Conservation (phyloP, 1,140 invertebrate genomes). For the Magallana angulata region DNA sequence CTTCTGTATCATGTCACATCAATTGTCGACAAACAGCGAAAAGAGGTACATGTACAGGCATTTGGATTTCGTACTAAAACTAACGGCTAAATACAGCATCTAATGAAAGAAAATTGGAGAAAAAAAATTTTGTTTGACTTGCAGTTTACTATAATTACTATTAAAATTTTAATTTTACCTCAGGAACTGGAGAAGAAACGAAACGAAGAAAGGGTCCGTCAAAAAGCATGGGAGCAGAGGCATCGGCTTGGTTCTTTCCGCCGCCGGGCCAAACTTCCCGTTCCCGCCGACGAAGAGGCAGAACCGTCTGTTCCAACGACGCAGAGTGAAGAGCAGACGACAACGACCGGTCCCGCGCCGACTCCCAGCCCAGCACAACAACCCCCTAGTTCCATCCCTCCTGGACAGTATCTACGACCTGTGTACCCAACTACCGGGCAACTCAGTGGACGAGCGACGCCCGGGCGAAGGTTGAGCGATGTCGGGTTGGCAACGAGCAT, state of each 20-base stretch:
- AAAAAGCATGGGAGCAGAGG: slow-evolving; percentile 77
- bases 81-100: no score
- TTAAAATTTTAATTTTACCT: not conserved
- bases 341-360: slow-evolving; percentile 6
- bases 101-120: no score
- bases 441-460: slow-evolving; percentile 48
- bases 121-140: no score
- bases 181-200: slow-evolving; percentile 76
- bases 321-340: slow-evolving; percentile 52
- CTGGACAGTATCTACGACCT: slow-evolving; percentile 60
- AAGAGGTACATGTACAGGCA: slow-evolving; percentile 67
- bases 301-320: slow-evolving; percentile 43
- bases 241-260: slow-evolving; percentile 74
- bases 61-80: not conserved
- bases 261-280: slow-evolving; percentile 67
- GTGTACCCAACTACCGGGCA: slow-evolving; percentile 36
- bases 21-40: slow-evolving; percentile 76
- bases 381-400: slow-evolving; percentile 39
- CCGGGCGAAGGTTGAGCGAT: slow-evolving; percentile 59
- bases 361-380: not conserved
- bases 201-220: slow-evolving; percentile 72
- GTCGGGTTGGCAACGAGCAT: slow-evolving; percentile 57
- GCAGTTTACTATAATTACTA: no score
- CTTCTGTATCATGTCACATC: slow-evolving; percentile 76
- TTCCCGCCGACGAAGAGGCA: slow-evolving; percentile 61